Evolutionary conservation across 1,140 invertebrate genomes (phyloP).

Genomic region (Lasioglossum albipes): DNA sequence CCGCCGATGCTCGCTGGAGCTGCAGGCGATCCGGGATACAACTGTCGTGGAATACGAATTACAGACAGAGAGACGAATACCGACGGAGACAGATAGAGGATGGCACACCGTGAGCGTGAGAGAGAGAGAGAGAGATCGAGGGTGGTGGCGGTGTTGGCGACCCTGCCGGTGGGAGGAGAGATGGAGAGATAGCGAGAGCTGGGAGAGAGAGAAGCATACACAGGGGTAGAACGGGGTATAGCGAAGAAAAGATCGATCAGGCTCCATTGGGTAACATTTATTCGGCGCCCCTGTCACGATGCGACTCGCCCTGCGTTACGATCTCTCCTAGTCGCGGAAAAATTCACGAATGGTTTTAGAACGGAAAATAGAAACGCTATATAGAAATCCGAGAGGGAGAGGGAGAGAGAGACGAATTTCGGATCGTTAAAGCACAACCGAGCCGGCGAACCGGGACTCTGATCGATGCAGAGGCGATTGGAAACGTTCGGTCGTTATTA

Average conservation of each 20-base stretch:
- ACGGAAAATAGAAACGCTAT: background rate
- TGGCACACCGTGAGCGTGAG: too few relatives aligned
- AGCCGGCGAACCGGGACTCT: too few relatives aligned
- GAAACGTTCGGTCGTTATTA: too few relatives aligned
- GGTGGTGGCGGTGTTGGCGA: background rate
- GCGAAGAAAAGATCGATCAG: slow-evolving; percentile 59
- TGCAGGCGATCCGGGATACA: slow-evolving; percentile 63
- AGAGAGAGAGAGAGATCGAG: too few relatives aligned
- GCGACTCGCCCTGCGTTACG: background rate
- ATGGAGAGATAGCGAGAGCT: background rate
- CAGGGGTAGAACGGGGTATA: background rate
- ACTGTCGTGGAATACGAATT: slow-evolving; percentile 62
- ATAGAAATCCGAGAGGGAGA: too few relatives aligned
- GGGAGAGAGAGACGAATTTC: too few relatives aligned
- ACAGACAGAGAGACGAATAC: slow-evolving; percentile 13
- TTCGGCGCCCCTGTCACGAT: slow-evolving; percentile 43
- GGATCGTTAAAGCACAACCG: too few relatives aligned
- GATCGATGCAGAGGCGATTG: too few relatives aligned
- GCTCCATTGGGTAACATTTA: slow-evolving; percentile 59
- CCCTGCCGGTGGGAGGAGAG: background rate
- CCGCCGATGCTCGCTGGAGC: slow-evolving; percentile 20
- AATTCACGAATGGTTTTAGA: background rate
- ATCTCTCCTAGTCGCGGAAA: background rate
- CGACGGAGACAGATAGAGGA: too few relatives aligned
- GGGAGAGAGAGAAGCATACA: background rate